Base-by-base conservation (phyloP, 1,140 invertebrate genomes). In the Caerostris darwini region DNA sequence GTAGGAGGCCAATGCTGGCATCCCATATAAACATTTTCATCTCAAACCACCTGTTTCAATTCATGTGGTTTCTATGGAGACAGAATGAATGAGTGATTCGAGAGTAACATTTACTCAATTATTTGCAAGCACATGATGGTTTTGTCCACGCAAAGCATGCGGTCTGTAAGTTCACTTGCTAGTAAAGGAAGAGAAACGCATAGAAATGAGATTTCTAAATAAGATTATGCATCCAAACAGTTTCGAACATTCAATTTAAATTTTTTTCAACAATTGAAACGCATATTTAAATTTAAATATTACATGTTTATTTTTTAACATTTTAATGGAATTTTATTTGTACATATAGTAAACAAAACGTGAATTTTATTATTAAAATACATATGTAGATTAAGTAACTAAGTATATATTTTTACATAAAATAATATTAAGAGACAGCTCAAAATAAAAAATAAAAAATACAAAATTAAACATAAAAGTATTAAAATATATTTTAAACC, bases 31-130 rank as follows among this genome's bases (percentile, higher is more conserved):
- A 82, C 69, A 67, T 81, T 90, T 90, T 90, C 89, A 81, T 90
- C 71, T 19, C 5, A 82, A 90, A 90, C 89, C 89, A 90, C 89
- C 89, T 90, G 89, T 90, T 90, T 81, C 89, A 90, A 82, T 81
- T 90, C 89, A 90, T 90, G n/a, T 17, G 56, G 67, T 81, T 90
- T 69, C 89, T 90, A 81, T 58, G 56, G 89, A 77, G 69, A 61
- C 67, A 61, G 89, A 59, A 90, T 81, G 71, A 81, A 57, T 57
- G 71, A 90, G 34, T 90, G 71, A 89, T 56, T 69, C 61, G 71
- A 89, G 61, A 89, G 54, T 69, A 89, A 89, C 69, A 90, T 90
- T 81, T 54, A n/a, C 34, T 90, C 89, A 69, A 90, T 90, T 90
- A 90, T 90, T 90, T 90, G 89, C n/a, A 10, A 58, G 69, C 69